Evolutionary conservation across 2,113 vertebrate genomes (phyloP), one percentile per base, ranked within the genome.

Genomic region (Thomomys bottae): DNA sequence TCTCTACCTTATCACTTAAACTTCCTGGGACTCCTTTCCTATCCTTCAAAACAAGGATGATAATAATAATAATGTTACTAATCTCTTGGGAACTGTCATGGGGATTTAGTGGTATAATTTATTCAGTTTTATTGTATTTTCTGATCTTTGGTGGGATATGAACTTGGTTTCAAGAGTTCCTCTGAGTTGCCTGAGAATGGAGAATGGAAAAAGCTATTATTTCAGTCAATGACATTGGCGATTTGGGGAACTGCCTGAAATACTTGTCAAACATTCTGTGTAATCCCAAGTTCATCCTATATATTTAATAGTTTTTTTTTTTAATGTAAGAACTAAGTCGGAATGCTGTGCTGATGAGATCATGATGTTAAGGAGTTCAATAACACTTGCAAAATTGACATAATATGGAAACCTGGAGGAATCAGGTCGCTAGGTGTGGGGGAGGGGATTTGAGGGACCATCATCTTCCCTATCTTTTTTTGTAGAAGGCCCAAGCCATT

Each of bases 11-110:
- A n/a, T 81, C 42, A 24, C 38, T 86, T 85, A 80, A 86, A 70
- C 61, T 87, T 96, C 34, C 34, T 42, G 11, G 66, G 67, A 75
- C 85, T 94, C 78, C 45, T 84, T 94, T 95, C 64, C 76, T 88
- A 49, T 89, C 76, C 10, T 77, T 70, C 87, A 38, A 92, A 88
- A 94, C 40, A 79, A 87, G 45, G 23, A 77, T 61, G 59, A 61
- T 61, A 61, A 61, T 24, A 82, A 61, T 61, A 61, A 61, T 24
- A 82, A 15, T 71, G 63, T 78, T 68, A 78, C 36, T 83, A 71
- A 88, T 73, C 75, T 85, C 70, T 71, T 24, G 88, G 42, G 63
- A 15, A 15, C 49, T 82, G 32, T 36, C 18, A 14, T 49, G 17
- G 77, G 32, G 38, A 80, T 36, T 64, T 80, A 92, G 67, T 59